Percentiles rank a stretch among this genome's conserved stretches.
Conservation (phyloP, 1,140 invertebrate species). For the Cardiocondyla obscurior region DNA sequence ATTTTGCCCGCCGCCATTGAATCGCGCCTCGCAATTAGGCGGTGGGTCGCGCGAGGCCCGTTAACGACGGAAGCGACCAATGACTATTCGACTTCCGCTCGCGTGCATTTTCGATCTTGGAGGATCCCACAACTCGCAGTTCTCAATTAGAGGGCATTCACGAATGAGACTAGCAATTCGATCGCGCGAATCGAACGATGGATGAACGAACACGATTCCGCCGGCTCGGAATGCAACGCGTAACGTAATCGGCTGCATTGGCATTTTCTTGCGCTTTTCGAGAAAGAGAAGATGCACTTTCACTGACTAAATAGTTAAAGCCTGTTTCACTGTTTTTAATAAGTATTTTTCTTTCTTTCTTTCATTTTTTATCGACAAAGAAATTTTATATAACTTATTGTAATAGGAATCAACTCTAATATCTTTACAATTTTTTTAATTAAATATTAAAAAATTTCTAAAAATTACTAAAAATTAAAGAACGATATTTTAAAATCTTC, state of each 20-base stretch:
- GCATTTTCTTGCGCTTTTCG: neutral
- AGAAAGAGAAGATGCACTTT: neutral
- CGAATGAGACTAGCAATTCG: slow-evolving; percentile 9
- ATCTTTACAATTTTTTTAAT: neutral
- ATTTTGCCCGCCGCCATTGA: slow-evolving; percentile 39
- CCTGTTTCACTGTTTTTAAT: neutral
- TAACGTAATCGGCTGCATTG: neutral
- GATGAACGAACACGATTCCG: neutral
- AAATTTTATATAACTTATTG: too few species aligned
- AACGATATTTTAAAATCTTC: too few species aligned
- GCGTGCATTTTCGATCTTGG: slow-evolving; percentile 41
- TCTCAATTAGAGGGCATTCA: slow-evolving; percentile 46
- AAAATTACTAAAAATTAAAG: too few species aligned
- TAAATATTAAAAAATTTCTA: neutral
- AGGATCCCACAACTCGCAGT: slow-evolving; percentile 21
- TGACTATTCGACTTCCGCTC: slow-evolving; percentile 51
- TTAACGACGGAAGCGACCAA: slow-evolving; percentile 23
- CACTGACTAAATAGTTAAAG: neutral
- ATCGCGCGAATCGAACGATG: neutral
- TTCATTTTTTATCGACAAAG: neutral
- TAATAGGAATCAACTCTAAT: too few species aligned
- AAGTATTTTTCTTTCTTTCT: too few species aligned
- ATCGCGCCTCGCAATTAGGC: slow-evolving; percentile 37
- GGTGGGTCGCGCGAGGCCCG: neutral
- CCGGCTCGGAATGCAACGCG: neutral